phyloP scores from a whole-genome alignment of 2,797 vertebrate species.

The Brachymystax lenok region DNA sequence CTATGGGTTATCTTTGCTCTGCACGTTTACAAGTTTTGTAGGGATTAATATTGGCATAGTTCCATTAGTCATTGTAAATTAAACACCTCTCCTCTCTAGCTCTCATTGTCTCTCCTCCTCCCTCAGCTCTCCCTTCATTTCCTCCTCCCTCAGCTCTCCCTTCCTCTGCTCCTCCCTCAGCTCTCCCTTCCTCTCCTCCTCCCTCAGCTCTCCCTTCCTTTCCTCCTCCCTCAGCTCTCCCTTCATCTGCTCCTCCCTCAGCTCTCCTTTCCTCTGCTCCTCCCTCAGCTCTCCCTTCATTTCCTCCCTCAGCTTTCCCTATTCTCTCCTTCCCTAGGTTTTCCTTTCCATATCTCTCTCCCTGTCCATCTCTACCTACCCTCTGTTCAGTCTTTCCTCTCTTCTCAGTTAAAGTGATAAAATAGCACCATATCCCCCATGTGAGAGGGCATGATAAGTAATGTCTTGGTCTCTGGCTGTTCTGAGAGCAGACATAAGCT shows the following conservation, averaged over 20 bases:
- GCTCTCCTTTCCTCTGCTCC: too few species aligned
- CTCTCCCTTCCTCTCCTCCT: too few species aligned
- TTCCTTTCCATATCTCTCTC: constrained; percentile 33
- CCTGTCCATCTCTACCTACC: constrained; percentile 1
- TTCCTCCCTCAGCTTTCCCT: too few species aligned
- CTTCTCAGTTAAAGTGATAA: constrained; percentile 7
- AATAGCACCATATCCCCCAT: too few species aligned
- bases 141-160: too few species aligned
- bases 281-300: not conserved
- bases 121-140: not conserved
- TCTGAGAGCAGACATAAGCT: constrained; percentile 2
- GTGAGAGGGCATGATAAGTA: too few species aligned
- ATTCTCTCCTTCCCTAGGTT: constrained; percentile 30
- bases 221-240: too few species aligned
- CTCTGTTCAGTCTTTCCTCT: constrained; percentile 14
- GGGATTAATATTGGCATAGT: not conserved
- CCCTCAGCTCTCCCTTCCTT: too few species aligned
- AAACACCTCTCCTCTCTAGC: not conserved
- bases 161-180: too few species aligned
- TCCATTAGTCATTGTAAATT: not conserved
- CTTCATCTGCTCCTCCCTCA: too few species aligned
- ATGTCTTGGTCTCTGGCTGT: not conserved
- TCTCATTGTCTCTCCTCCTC: not conserved
- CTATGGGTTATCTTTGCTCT: not conserved
- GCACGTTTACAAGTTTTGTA: not conserved